Conservation (phyloP, 2,113 vertebrate genomes). For the Crotalus helleri region DNA sequence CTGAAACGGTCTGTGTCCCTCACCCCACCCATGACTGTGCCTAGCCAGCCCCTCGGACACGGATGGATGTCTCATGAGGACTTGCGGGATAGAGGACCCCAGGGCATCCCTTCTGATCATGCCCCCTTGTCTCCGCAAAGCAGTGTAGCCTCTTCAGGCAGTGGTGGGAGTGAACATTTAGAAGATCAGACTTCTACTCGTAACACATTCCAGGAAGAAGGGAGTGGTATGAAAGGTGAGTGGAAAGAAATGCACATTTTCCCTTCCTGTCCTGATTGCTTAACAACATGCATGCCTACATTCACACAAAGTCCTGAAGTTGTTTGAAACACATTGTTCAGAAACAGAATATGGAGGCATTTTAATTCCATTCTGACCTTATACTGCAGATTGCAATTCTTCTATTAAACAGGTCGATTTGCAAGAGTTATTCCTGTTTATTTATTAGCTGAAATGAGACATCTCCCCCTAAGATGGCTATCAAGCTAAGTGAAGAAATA, state of each 20-base stretch:
- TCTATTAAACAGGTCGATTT: background rate
- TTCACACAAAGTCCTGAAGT: background rate
- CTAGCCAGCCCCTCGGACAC: slow-evolving; percentile 91
- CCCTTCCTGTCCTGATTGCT: slow-evolving; percentile 22
- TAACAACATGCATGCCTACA: background rate
- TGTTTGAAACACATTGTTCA: background rate
- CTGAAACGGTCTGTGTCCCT: slow-evolving; percentile 99
- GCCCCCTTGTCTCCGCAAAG: slow-evolving; percentile 98
- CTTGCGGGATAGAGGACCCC: slow-evolving; percentile 86
- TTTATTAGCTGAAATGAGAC: background rate
- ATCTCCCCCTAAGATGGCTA: background rate
- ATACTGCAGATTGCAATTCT: background rate
- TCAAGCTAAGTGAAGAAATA: background rate
- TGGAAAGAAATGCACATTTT: slow-evolving; percentile 53
- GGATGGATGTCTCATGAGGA: slow-evolving; percentile 99
- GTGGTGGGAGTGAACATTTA: slow-evolving; percentile 97
- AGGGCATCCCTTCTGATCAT: slow-evolving; percentile 88
- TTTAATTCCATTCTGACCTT: background rate
- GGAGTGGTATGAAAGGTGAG: slow-evolving; percentile 99
- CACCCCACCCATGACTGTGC: slow-evolving; percentile 96
- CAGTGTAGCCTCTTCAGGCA: slow-evolving; percentile 98
- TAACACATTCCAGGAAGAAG: slow-evolving; percentile 96
- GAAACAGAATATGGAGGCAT: background rate
- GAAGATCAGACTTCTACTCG: slow-evolving; percentile 89
- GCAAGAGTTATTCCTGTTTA: background rate